Conservation (phyloP, 2,113 vertebrate genomes). For the human region DNA sequence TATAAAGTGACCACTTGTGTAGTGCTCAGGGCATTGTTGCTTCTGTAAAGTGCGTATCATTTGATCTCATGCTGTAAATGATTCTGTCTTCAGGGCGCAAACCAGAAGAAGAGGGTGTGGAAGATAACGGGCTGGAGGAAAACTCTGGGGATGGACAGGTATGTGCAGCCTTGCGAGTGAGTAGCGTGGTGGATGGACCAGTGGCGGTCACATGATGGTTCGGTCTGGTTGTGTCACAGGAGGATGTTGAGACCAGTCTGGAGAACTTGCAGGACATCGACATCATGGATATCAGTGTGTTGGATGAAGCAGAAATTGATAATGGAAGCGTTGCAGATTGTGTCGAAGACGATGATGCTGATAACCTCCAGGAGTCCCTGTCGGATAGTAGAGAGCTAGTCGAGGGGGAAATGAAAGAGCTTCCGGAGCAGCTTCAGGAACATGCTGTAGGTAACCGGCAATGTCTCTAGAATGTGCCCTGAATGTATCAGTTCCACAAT, state of each 20-base stretch:
- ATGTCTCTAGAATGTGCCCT: not conserved
- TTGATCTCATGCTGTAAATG: not conserved
- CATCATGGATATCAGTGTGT: constrained; percentile 94
- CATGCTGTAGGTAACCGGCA: constrained; percentile 79
- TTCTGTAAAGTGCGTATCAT: not conserved
- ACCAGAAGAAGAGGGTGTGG: constrained; percentile 90
- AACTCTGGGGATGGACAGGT: constrained; percentile 94
- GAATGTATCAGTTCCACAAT: constrained; percentile 47
- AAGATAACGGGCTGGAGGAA: constrained; percentile 92
- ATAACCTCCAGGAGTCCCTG: constrained; percentile 82
- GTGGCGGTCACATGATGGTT: not conserved
- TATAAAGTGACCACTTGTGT: not conserved
- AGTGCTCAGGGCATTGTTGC: not conserved
- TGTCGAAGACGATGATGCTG: constrained; percentile 86
- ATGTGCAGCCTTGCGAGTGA: not conserved
- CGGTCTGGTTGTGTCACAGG: constrained; percentile 78
- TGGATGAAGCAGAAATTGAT: constrained; percentile 95
- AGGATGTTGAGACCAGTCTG: constrained; percentile 89
- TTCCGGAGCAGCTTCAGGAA: constrained; percentile 82
- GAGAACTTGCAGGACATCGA: constrained; percentile 96
- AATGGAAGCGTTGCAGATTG: constrained; percentile 87
- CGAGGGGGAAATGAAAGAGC: constrained; percentile 79
- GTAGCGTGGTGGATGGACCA: fast-evolving
- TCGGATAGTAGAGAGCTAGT: constrained; percentile 82
- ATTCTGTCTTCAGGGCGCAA: constrained; percentile 84